Evolutionary conservation across 2,888 invertebrate genomes (phyloP).

Genomic region (Abrostola tripartita): DNA sequence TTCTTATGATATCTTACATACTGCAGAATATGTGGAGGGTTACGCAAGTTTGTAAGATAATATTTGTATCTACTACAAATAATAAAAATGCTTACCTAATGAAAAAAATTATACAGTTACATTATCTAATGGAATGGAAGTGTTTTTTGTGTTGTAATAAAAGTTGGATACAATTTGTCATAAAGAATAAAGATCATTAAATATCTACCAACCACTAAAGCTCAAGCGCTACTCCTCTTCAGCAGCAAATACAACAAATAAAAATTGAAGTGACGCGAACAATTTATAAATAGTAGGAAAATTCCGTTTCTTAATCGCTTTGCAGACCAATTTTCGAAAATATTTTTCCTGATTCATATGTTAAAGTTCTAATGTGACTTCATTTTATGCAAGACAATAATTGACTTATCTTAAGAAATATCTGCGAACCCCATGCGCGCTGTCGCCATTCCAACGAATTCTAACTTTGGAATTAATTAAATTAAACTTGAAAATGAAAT

Average conservation of each 20-base stretch:
- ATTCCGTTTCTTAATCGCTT: too few species aligned
- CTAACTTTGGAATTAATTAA: constrained; percentile 87
- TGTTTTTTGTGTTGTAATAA: too few species aligned
- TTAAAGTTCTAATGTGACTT: constrained; percentile 5
- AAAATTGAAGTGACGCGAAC: not conserved
- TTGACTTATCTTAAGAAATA: constrained; percentile 66
- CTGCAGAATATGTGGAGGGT: not conserved
- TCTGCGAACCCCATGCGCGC: constrained; percentile 61
- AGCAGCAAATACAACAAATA: too few species aligned
- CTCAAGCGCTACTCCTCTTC: too few species aligned
- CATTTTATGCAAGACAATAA: constrained; percentile 6
- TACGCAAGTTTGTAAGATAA: too few species aligned
- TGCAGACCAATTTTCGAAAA: constrained; percentile 1
- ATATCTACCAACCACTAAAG: too few species aligned
- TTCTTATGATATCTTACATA: constrained; percentile 33
- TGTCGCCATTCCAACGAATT: constrained; percentile 66
- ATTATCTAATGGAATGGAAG: too few species aligned
- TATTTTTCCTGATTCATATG: not conserved
- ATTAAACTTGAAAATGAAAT: constrained; percentile 89
- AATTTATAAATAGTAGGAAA: not conserved
- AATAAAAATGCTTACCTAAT: too few species aligned
- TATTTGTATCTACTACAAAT: too few species aligned
- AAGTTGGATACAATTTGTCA: too few species aligned
- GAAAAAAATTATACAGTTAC: too few species aligned
- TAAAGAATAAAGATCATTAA: too few species aligned